Conservation (phyloP, 2,888 invertebrate species). For the Tipula unca region DNA sequence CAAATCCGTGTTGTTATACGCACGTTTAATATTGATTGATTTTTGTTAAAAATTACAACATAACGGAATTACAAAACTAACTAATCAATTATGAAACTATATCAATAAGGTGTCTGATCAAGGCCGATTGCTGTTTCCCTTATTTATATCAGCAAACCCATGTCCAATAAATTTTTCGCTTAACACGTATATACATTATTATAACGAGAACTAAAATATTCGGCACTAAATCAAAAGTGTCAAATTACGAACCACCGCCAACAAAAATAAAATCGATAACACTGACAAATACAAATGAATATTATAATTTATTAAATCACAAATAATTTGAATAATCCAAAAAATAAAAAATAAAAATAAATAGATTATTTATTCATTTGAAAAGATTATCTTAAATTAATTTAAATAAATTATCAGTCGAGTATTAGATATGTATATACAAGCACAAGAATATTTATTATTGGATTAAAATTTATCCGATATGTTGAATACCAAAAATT, state of each 20-base stretch:
- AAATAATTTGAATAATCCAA: neutral
- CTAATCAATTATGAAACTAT: neutral
- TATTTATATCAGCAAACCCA: neutral
- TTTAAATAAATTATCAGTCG: neutral
- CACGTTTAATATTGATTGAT: neutral
- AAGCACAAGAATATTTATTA: neutral
- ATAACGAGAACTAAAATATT: neutral
- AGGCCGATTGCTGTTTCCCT: neutral
- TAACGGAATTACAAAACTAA: neutral
- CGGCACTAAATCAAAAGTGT: slow-evolving; percentile 9
- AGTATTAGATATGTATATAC: neutral
- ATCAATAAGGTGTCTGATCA: neutral
- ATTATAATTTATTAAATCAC: neutral
- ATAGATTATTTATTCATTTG: slow-evolving; percentile 2
- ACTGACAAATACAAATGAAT: neutral
- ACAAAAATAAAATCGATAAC: neutral
- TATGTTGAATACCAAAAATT: neutral
- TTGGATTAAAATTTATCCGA: neutral
- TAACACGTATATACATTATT: neutral
- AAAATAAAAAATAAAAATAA: neutral
- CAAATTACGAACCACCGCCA: neutral
- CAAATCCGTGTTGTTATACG: neutral
- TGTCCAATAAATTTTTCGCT: neutral
- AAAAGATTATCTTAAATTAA: neutral
- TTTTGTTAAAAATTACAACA: neutral